Evolutionary conservation across 2,113 vertebrate species (phyloP), one percentile per base, ranked within the genome.

Genomic region (Colaptes auratus): DNA sequence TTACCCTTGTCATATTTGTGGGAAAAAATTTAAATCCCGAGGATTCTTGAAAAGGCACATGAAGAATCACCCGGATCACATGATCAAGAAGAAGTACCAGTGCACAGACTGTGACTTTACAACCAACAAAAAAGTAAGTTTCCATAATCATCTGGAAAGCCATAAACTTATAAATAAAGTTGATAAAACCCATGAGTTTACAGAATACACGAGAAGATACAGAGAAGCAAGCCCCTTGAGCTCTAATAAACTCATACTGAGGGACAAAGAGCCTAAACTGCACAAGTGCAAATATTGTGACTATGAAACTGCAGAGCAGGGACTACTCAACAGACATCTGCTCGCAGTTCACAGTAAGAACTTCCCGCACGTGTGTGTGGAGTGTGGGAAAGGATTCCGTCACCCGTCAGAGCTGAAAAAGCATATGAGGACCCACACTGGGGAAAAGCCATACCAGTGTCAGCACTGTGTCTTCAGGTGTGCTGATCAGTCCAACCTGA

Each of bases 31-130:
- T 97, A 99, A 99, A 95, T 99, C 99, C 72, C 98, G 99, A 90
- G 99, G 99, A 92, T 99, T 99, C 98, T 98, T 99, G 94, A 99
- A 99, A 98, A 99, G 99, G 76, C 99, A 99, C 94, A 99, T 99
- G 99, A 99, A 99, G 97, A 99, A 99, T 97, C 99, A 99, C 95
- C 99, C 99, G 4, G 99, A 99, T 97, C 99, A 99, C 96, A 98
- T 99, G 97, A 98, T 99, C 25, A 99, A 99, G 97, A 99, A 99
- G 98, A 99, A 99, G 79, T 99, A 99, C 96, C 99, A 99, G 96
- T 99, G 99, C 94, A 99, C 99, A 70, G 99, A 99, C 98, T 99
- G 99, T 88, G 99, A 99, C 98, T 99, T 99, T 93, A 99, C 99
- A 91, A 99, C 99, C 93, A 99, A 99, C 98, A 99, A 99, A 98